Evolutionary conservation across 2,888 invertebrate genomes (phyloP).

Genomic region (Aproaerema taeniolella): DNA sequence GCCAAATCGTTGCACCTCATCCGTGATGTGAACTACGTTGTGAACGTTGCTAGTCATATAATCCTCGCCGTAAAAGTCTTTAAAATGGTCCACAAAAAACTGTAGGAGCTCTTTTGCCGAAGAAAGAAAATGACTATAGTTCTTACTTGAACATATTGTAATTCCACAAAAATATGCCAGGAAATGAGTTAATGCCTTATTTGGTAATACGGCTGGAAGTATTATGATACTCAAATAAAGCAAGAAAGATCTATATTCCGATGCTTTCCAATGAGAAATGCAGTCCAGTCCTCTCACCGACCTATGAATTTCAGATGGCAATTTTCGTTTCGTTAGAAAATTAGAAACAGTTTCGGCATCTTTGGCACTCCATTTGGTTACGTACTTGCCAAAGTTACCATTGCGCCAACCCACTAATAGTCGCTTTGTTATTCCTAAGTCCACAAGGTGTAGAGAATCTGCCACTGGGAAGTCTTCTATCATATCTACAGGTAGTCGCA

Average conservation of each 20-base stretch:
- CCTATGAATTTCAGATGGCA: slow-evolving; percentile 14
- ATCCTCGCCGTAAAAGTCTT: slow-evolving; percentile 18
- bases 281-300: slow-evolving; percentile 5
- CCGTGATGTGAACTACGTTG: slow-evolving; percentile 11
- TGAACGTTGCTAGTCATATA: slow-evolving; percentile 18
- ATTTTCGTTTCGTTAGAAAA: too few species aligned
- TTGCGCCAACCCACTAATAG: slow-evolving; percentile 19
- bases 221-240: slow-evolving; percentile 12
- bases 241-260: slow-evolving; percentile 12
- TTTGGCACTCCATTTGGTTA: slow-evolving; percentile 1
- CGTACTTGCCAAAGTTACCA: slow-evolving; percentile 10
- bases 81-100: slow-evolving; percentile 15
- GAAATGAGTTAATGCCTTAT: slow-evolving; percentile 9
- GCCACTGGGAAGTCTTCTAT: slow-evolving; percentile 10
- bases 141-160: slow-evolving; percentile 12
- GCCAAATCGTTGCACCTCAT: slow-evolving; percentile 15
- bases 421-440: slow-evolving; percentile 21
- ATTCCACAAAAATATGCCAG: slow-evolving; percentile 11
- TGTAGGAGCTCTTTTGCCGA: slow-evolving; percentile 16
- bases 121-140: neutral
- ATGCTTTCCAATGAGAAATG: slow-evolving; percentile 13
- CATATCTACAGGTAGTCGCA: slow-evolving; percentile 11
- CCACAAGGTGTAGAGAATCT: slow-evolving; percentile 19
- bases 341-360: too few species aligned
- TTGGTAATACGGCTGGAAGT: slow-evolving; percentile 2